phyloP scores from a whole-genome alignment of 2,113 vertebrate species.

The Leptobrachium leishanense region DNA sequence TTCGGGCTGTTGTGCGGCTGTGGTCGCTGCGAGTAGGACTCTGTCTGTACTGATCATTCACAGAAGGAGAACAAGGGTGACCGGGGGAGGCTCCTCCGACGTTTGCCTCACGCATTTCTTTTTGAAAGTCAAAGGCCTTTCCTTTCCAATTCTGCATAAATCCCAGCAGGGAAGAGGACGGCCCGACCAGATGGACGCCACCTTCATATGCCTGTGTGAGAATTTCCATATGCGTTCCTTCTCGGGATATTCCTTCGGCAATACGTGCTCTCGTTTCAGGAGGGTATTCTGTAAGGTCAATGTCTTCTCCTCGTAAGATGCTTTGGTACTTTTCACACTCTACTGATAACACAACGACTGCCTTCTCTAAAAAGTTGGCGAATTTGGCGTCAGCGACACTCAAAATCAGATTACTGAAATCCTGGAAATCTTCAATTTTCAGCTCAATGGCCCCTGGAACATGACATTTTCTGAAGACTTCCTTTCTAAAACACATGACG shows the following conservation, averaged over 20 bases:
- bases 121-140: neutral
- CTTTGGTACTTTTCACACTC: slow-evolving; percentile 27
- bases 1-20: too few species aligned
- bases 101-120: neutral
- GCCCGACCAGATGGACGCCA: neutral
- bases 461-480: too few species aligned
- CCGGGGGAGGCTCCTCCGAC: neutral
- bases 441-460: neutral
- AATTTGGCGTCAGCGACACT: neutral
- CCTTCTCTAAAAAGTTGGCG: slow-evolving; percentile 9
- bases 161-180: neutral
- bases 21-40: too few species aligned
- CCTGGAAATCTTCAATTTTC: accelerated
- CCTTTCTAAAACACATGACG: neutral
- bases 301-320: neutral
- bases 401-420: slow-evolving; percentile 35
- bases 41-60: too few species aligned
- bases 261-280: neutral
- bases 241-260: neutral
- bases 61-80: neutral
- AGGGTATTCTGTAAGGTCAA: neutral
- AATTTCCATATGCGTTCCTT: neutral
- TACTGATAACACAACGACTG: slow-evolving; percentile 13
- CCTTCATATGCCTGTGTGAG: neutral
- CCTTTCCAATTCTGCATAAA: neutral